Conservation (phyloP, 2,797 vertebrate species). For the Tadarida brasiliensis region DNA sequence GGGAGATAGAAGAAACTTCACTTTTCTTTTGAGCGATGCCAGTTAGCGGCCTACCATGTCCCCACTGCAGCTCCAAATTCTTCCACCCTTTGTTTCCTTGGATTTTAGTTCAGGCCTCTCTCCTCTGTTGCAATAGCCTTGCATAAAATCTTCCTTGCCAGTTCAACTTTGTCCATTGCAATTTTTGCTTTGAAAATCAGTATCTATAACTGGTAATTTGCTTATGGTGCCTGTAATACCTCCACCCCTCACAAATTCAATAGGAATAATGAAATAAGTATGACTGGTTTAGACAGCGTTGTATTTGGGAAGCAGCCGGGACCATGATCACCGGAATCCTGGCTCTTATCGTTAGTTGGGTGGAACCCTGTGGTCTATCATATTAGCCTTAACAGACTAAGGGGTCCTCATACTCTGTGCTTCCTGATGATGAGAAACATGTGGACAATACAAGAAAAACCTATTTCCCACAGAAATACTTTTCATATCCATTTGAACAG, state of each 20-base stretch:
- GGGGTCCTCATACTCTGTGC: not conserved
- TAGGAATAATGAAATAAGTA: not conserved
- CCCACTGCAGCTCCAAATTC: not conserved
- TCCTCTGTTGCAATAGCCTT: not conserved
- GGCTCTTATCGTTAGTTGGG: not conserved
- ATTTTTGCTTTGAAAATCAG: not conserved
- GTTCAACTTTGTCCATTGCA: no score
- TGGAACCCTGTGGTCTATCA: rapidly evolving
- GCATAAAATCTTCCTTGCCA: not conserved
- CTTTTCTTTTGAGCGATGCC: not conserved
- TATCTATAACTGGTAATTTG: not conserved
- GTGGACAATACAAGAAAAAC: not conserved
- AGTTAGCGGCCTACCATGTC: not conserved
- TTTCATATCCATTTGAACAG: not conserved
- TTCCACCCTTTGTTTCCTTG: not conserved
- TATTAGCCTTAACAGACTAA: not conserved
- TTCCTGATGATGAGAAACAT: not conserved
- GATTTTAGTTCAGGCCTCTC: not conserved
- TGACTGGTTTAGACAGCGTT: not conserved
- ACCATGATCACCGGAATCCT: not conserved
- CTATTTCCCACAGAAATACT: not conserved
- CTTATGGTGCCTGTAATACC: no score
- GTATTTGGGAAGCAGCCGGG: rapidly evolving
- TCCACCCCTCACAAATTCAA: not conserved
- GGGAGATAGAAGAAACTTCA: not conserved